Evolutionary conservation across 2,888 invertebrate species (phyloP), one percentile per base, ranked within the genome.

Genomic region (Chrysina gloriosa): DNA sequence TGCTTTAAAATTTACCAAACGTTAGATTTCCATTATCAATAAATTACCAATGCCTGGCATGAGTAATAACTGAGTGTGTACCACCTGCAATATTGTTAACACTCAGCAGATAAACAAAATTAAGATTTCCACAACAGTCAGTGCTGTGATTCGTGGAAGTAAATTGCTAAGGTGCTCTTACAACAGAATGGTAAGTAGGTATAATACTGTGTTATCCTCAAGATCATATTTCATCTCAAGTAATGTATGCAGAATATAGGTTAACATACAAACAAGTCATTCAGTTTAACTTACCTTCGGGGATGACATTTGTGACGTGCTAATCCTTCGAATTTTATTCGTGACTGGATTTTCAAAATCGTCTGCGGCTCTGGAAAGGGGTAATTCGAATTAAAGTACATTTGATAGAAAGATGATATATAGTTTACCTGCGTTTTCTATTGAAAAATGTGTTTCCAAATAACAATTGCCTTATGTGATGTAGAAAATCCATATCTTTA

Each of bases 261-360:
- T n/a, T n/a, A n/a, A n/a, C n/a, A n/a, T n/a, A n/a, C n/a, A n/a
- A n/a, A n/a, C n/a, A n/a, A n/a, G n/a, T n/a, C n/a, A n/a, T n/a
- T n/a, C n/a, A n/a, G 27, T 31, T 47, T n/a, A 45, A 64, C 47
- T 68, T 67, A 77, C 75, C 80, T 74, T 80, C 80, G 54, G 76
- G 19, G 75, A 70, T 52, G 75, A 75, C 36, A 74, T 71, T 47
- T 78, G 78, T 68, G 78, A 75, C 69, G 76, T 77, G 5, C 77
- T 77, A 25, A 80, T 77, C 47, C 76, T 78, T 11, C 79, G 76
- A 68, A 80, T 77, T 71, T 82, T 82, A 23, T 77, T 74, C 65
- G 75, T 72, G 19, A 73, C 72, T 5, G 75, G 73, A 45, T 72
- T 72, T n/a, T 73, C 72, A 42, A 73, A 71, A 79, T 76, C 72